phyloP scores from a whole-genome alignment of 2,888 invertebrate species.

The Drosophila mercatorum region DNA sequence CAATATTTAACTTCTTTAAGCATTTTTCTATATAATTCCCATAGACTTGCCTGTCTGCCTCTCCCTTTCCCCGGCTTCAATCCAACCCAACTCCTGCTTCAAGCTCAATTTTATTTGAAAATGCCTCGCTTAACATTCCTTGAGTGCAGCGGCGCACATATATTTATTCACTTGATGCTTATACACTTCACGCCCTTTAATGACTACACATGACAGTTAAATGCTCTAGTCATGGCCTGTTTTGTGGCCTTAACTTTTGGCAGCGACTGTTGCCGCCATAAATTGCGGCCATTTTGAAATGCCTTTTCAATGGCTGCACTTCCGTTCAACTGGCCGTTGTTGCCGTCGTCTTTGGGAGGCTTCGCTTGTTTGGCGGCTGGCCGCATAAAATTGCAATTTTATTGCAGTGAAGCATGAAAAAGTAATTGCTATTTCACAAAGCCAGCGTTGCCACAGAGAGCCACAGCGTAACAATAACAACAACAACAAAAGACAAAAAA shows the following conservation, averaged over 20 bases:
- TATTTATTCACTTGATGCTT: constrained; percentile 9
- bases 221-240: constrained; percentile 37
- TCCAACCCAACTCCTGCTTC: not conserved
- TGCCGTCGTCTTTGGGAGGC: constrained; percentile 25
- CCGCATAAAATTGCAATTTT: constrained; percentile 81
- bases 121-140: not conserved
- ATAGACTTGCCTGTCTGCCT: not conserved
- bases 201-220: constrained; percentile 49
- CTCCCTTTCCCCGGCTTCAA: not conserved
- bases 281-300: constrained; percentile 68
- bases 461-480: constrained; percentile 12
- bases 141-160: not conserved
- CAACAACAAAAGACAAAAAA: constrained; percentile 30
- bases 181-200: constrained; percentile 27
- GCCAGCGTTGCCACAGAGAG: constrained; percentile 39
- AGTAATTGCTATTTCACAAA: constrained; percentile 80
- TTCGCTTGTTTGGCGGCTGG: constrained; percentile 68
- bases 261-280: constrained; percentile 43
- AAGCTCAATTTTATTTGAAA: not conserved
- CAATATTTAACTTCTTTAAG: not conserved
- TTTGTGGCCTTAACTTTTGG: constrained; percentile 50
- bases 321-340: constrained; percentile 29
- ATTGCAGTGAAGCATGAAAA: constrained; percentile 79
- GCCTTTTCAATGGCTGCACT: constrained; percentile 78
- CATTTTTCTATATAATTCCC: not conserved